Conservation (phyloP, 23 tunicate genomes). For the Oikopleura albicans region DNA sequence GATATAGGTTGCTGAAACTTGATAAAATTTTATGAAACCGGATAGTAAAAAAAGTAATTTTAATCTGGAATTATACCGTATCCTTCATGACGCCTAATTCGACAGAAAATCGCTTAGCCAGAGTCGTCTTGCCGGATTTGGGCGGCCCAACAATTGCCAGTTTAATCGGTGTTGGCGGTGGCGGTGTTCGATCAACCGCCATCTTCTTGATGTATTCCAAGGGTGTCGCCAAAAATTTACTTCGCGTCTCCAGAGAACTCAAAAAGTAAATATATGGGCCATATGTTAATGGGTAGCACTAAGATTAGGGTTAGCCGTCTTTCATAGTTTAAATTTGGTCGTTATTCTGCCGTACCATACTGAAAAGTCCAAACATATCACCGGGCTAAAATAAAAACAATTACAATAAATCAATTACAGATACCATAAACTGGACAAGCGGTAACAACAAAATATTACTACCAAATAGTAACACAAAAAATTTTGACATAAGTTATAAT, state of each 20-base stretch:
- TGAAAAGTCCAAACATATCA: no score
- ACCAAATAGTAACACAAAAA: no score
- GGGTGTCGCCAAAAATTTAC: conserved; percentile 41
- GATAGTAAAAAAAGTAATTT: conserved; percentile 27
- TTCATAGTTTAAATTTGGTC: no score
- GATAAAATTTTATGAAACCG: conserved; percentile 28
- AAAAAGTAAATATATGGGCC: conserved; percentile 47
- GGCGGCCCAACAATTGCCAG: conserved; percentile 75
- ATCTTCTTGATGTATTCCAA: conserved; percentile 25
- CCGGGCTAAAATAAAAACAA: no score
- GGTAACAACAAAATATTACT: no score
- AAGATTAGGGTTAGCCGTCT: conserved; percentile 34
- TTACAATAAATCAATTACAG: no score
- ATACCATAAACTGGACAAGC: no score
- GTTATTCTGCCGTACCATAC: no score
- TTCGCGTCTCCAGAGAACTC: conserved; percentile 32
- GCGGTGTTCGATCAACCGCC: conserved; percentile 40
- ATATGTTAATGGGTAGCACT: no score
- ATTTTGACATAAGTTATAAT: no score
- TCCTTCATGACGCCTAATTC: conserved; percentile 32
- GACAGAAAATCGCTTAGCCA: conserved; percentile 32
- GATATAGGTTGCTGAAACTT: conserved; percentile 29
- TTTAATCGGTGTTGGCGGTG: background rate
- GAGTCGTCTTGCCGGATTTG: conserved; percentile 63
- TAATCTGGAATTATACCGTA: no score